Conservation (phyloP, 2,797 vertebrate species). For the Macrochelys suwanniensis region DNA sequence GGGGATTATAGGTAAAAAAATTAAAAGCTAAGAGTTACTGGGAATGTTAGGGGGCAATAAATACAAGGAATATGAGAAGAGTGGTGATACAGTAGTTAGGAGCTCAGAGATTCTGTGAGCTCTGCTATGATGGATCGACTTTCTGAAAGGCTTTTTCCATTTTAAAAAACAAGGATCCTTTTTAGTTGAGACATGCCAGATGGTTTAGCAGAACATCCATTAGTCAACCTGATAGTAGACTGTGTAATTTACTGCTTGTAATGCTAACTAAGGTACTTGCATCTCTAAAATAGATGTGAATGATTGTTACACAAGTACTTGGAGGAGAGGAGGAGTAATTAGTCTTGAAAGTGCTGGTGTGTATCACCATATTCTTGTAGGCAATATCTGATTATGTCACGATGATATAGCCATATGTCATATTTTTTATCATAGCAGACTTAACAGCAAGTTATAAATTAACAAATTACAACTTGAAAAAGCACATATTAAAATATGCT, state of each 20-base stretch:
- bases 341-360: not conserved
- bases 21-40: not conserved
- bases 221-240: slow-evolving; percentile 53
- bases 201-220: slow-evolving; percentile 58
- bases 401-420: not conserved
- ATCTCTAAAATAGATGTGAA: slow-evolving; percentile 41
- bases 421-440: not conserved
- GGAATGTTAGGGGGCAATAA: not conserved
- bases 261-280: slow-evolving; percentile 27
- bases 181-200: slow-evolving; percentile 52
- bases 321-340: not conserved
- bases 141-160: slow-evolving; percentile 57
- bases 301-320: slow-evolving; percentile 39
- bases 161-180: slow-evolving; percentile 19
- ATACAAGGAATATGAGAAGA: not conserved
- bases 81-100: not conserved
- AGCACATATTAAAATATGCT: not conserved
- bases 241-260: slow-evolving; percentile 57
- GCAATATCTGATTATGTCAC: not conserved
- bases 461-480: not conserved
- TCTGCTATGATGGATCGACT: slow-evolving; percentile 2
- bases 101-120: slow-evolving; percentile 8
- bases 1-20: not conserved
- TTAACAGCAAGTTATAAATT: slow-evolving; percentile 21
- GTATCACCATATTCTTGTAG: not conserved